Evolutionary conservation across 1,140 invertebrate species (phyloP).

Genomic region (Telenomus remus): DNA sequence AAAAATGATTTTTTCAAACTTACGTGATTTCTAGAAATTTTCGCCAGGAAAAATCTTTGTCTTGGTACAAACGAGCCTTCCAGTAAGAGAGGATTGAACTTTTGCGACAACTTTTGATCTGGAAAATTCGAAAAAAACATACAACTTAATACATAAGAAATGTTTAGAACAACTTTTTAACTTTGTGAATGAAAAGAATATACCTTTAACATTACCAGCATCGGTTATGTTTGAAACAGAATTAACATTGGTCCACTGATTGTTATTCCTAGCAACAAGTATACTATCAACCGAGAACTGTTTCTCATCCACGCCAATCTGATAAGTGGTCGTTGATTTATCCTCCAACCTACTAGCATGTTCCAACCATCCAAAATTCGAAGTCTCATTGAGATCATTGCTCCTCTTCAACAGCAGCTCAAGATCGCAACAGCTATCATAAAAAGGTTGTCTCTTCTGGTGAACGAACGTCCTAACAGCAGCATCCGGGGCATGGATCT

Average conservation of each 20-base stretch:
- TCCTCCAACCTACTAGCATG: slow-evolving; percentile 46
- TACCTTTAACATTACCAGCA: slow-evolving; percentile 69
- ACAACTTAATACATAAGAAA: not conserved
- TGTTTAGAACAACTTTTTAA: not conserved
- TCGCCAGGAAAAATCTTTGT: slow-evolving; percentile 80
- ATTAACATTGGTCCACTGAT: slow-evolving; percentile 78
- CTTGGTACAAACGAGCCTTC: slow-evolving; percentile 79
- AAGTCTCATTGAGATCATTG: slow-evolving; percentile 17
- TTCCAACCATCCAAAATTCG: slow-evolving; percentile 35
- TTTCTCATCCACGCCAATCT: slow-evolving; percentile 67
- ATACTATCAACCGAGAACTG: slow-evolving; percentile 74
- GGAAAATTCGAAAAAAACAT: slow-evolving; percentile 58
- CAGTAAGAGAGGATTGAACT: slow-evolving; percentile 77
- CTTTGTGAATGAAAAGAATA: not conserved
- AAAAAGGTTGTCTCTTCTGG: slow-evolving; percentile 68
- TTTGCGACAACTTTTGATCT: slow-evolving; percentile 79
- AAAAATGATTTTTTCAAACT: slow-evolving; percentile 48
- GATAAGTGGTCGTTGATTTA: slow-evolving; percentile 59
- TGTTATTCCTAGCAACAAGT: slow-evolving; percentile 80
- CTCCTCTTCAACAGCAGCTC: slow-evolving; percentile 41
- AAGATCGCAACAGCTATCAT: slow-evolving; percentile 49
- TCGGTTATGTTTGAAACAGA: slow-evolving; percentile 4
- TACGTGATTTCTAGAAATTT: slow-evolving; percentile 79
- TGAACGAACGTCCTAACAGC: slow-evolving; percentile 69
- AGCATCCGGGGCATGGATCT: slow-evolving; percentile 73